Percentiles rank a stretch among this genome's conserved stretches.
These are phyloP conservation scores for Xenopus laevis DNA, from an alignment of 2,113 vertebrate species.

Conservation along the genomic window DNA sequence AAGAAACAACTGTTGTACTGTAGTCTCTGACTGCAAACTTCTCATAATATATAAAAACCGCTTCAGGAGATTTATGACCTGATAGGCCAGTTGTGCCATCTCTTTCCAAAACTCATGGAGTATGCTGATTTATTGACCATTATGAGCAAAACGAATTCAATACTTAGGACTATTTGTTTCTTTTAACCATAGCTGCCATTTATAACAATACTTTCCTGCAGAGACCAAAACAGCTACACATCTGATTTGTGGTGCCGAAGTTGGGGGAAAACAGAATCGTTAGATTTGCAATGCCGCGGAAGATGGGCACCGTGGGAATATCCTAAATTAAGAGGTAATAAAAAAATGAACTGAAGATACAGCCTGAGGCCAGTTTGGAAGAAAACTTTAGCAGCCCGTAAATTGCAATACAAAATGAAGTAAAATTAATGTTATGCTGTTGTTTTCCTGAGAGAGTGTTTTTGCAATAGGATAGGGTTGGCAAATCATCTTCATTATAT, in stretches of 20 bases:
- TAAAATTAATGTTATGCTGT: background rate
- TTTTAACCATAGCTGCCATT: background rate
- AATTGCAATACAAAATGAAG: slow-evolving; percentile 26
- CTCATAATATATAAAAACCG: too few relatives aligned
- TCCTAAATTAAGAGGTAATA: slow-evolving; percentile 36
- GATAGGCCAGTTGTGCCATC: background rate
- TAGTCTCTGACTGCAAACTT: too few relatives aligned
- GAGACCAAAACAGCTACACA: slow-evolving; percentile 17
- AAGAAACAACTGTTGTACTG: too few relatives aligned
- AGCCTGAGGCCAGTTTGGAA: slow-evolving; percentile 27
- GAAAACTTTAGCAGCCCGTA: slow-evolving; percentile 8
- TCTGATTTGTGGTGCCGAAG: slow-evolving; percentile 26
- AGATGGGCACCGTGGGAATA: slow-evolving; percentile 19
- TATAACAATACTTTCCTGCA: slow-evolving; percentile 12
- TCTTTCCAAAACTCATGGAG: background rate
- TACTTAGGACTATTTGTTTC: slow-evolving; percentile 9
- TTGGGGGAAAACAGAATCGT: background rate
- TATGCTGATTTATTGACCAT: slow-evolving; percentile 8
- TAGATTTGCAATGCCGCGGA: slow-evolving; percentile 16
- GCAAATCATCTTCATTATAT: slow-evolving; percentile 13
- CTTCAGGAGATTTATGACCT: background rate
- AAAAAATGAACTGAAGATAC: slow-evolving; percentile 18
- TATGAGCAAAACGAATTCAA: background rate
- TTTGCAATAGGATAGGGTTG: background rate
- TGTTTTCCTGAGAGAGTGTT: slow-evolving; percentile 1